These are phyloP conservation scores for Setophaga coronata DNA, from an alignment of 2,113 vertebrate species.

Conservation along the genomic window DNA sequence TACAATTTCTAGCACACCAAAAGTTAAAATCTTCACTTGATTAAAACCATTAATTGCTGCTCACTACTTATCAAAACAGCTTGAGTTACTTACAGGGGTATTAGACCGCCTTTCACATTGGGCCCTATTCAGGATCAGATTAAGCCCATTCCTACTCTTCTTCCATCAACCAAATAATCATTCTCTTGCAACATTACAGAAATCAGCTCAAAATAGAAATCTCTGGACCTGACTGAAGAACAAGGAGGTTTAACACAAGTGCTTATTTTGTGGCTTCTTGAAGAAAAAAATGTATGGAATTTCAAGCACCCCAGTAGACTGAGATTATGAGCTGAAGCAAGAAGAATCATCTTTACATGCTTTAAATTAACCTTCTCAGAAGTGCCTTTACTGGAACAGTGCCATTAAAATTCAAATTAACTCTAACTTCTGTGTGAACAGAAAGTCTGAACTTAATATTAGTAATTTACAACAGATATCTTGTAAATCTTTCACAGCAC, in stretches of 20 bases:
- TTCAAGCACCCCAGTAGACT: neutral
- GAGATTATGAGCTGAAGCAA: constrained; percentile 6
- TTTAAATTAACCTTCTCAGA: constrained; percentile 47
- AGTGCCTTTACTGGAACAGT: constrained; percentile 18
- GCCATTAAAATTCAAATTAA: constrained; percentile 65
- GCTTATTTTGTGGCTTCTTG: neutral
- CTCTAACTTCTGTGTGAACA: constrained; percentile 45
- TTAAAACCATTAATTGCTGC: neutral
- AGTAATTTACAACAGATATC: constrained; percentile 61
- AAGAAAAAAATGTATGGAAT: neutral
- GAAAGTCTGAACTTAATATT: constrained; percentile 45
- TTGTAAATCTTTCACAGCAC: constrained; percentile 64
- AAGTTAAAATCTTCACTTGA: neutral
- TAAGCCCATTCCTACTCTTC: neutral
- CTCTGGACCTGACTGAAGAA: neutral
- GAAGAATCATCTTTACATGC: constrained; percentile 28
- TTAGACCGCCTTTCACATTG: neutral
- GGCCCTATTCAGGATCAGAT: neutral
- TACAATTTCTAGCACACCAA: neutral
- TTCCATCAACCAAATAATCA: neutral
- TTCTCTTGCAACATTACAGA: neutral
- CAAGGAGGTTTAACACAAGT: neutral
- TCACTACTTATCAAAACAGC: neutral
- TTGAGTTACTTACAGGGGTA: neutral
- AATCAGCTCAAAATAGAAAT: neutral